A percentile compares a stretch with the other conserved stretches of the same genome.
phyloP scores from a whole-genome alignment of 2,797 vertebrate species.

The Channa striata region DNA sequence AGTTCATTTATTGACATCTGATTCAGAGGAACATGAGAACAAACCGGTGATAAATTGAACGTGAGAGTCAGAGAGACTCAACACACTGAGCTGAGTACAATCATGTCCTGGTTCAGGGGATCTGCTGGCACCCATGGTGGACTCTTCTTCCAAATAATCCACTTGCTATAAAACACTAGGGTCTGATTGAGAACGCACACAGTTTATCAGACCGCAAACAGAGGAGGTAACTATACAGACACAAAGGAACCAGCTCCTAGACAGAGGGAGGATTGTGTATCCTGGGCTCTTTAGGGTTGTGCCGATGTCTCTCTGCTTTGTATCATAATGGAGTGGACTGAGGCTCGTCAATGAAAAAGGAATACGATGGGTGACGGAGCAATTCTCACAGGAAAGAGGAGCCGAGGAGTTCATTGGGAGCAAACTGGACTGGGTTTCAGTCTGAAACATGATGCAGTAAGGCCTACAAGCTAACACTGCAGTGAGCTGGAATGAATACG shows the following conservation, averaged over 20 bases:
- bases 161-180: constrained; percentile 43
- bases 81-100: constrained; percentile 30
- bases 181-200: constrained; percentile 31
- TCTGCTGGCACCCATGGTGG: constrained; percentile 35
- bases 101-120: constrained; percentile 34
- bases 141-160: constrained; percentile 53
- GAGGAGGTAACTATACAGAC: constrained; percentile 41
- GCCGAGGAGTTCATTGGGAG: constrained; percentile 49
- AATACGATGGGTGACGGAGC: constrained; percentile 47
- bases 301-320: constrained; percentile 42
- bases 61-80: constrained; percentile 38
- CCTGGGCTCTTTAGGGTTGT: constrained; percentile 30
- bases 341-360: constrained; percentile 36
- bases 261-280: constrained; percentile 50
- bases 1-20: constrained; percentile 49
- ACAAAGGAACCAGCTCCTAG: constrained; percentile 35
- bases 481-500: constrained; percentile 37
- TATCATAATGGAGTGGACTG: constrained; percentile 37
- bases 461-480: constrained; percentile 4
- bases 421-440: constrained; percentile 28
- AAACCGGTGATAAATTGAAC: constrained; percentile 54
- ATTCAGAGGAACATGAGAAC: constrained; percentile 42
- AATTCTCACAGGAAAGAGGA: constrained; percentile 52
- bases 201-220: constrained; percentile 38
- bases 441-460: constrained; percentile 26